A percentile compares a stretch with the other conserved stretches of the same genome.
Conservation (phyloP, 2,113 vertebrate species). For the Rhabdomys dilectus region DNA sequence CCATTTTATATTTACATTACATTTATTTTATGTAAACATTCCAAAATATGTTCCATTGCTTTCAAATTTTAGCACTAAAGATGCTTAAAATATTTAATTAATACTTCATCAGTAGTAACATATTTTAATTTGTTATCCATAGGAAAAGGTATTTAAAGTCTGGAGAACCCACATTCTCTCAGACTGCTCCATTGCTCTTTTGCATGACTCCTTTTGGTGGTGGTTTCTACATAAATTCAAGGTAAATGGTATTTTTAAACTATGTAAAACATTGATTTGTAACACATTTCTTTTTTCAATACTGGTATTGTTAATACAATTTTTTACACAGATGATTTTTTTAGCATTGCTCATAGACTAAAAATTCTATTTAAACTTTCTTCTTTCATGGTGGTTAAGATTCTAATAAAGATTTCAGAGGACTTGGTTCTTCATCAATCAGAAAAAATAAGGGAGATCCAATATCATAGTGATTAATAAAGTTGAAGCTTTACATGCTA, state of each 20-base stretch:
- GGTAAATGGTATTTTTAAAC: slow-evolving; percentile 65
- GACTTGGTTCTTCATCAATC: not conserved
- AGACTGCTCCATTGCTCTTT: slow-evolving; percentile 80
- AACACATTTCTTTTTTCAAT: slow-evolving; percentile 42
- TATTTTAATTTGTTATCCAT: slow-evolving; percentile 49
- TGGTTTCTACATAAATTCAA: slow-evolving; percentile 85
- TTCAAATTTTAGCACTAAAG: slow-evolving; percentile 21
- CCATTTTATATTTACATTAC: too few species aligned
- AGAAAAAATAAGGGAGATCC: slow-evolving; percentile 54
- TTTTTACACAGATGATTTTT: slow-evolving; percentile 39
- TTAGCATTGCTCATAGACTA: not conserved
- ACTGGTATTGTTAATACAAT: not conserved
- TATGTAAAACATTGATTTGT: slow-evolving; percentile 13
- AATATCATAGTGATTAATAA: slow-evolving; percentile 1
- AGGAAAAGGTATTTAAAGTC: slow-evolving; percentile 74
- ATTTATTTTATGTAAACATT: not conserved
- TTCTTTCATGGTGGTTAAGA: slow-evolving; percentile 42
- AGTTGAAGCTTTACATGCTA: not conserved
- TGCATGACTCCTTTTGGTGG: slow-evolving; percentile 86
- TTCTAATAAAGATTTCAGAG: slow-evolving; percentile 50
- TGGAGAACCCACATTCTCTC: slow-evolving; percentile 84
- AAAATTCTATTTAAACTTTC: slow-evolving; percentile 46
- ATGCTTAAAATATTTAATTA: slow-evolving; percentile 50
- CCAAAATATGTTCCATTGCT: slow-evolving; percentile 4
- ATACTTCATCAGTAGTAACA: not conserved